A percentile compares a stretch with the other conserved stretches of the same genome.
phyloP scores from a whole-genome alignment of 2,888 invertebrate genomes.

The Troides helena region DNA sequence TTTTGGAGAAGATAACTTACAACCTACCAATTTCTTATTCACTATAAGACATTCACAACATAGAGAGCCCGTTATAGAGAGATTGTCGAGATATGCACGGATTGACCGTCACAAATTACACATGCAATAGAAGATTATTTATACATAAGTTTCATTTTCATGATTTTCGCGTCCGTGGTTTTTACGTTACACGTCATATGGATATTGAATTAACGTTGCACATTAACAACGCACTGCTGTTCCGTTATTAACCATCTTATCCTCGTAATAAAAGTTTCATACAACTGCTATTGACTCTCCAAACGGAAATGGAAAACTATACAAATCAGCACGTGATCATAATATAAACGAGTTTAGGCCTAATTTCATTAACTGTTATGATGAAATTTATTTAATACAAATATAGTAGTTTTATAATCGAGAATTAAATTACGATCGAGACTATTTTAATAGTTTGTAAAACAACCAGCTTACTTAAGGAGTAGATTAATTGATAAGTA shows the following conservation, averaged over 20 bases:
- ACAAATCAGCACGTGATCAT: not conserved
- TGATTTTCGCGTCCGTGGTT: slow-evolving; percentile 7
- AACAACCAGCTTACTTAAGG: slow-evolving; percentile 6
- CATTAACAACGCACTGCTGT: not conserved
- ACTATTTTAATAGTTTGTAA: slow-evolving; percentile 1
- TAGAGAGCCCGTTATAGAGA: slow-evolving; percentile 35
- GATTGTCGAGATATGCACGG: slow-evolving; percentile 5
- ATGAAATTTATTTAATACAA: not conserved
- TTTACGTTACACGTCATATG: not conserved
- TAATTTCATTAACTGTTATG: not conserved
- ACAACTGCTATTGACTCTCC: slow-evolving; percentile 10
- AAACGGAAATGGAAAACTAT: not conserved
- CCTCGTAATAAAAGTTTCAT: not conserved
- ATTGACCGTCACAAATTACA: slow-evolving; percentile 9
- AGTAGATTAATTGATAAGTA: not conserved
- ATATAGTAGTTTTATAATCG: not conserved
- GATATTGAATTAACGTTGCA: not conserved
- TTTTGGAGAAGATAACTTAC: slow-evolving; percentile 10
- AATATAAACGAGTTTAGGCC: not conserved
- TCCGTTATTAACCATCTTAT: slow-evolving; percentile 13
- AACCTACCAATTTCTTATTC: slow-evolving; percentile 18
- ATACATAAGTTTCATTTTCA: slow-evolving; percentile 1
- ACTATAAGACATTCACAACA: slow-evolving; percentile 32
- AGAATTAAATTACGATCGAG: not conserved
- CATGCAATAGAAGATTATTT: not conserved